Conservation (phyloP, 1,140 invertebrate genomes). For the Drosophila watanabei region DNA sequence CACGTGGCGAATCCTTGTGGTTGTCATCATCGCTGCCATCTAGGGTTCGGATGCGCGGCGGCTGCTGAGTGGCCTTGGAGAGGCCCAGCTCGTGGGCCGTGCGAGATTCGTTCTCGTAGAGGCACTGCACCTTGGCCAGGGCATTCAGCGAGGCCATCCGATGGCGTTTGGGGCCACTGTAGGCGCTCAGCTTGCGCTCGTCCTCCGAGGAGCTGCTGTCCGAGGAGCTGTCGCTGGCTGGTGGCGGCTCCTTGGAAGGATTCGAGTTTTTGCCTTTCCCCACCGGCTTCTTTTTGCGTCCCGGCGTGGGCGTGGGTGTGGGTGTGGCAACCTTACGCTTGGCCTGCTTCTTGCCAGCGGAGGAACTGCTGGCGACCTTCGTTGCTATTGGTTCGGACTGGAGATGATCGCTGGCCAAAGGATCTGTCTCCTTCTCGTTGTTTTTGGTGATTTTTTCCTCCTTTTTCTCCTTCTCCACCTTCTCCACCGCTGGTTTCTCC, state of each 20-base stretch:
- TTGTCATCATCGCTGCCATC: constrained; percentile 79
- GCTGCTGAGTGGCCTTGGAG: constrained; percentile 78
- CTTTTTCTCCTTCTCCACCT: constrained; percentile 16
- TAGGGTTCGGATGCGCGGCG: constrained; percentile 74
- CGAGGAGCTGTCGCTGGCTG: constrained; percentile 40
- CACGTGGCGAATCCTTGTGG: constrained; percentile 53
- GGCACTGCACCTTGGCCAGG: constrained; percentile 95
- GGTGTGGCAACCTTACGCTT: constrained; percentile 54
- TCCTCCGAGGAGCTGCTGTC: constrained; percentile 76
- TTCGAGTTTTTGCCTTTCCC: constrained; percentile 13
- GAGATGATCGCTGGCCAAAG: background rate
- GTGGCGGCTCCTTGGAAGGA: constrained; percentile 10
- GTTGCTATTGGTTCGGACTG: constrained; percentile 25
- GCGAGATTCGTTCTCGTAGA: constrained; percentile 95
- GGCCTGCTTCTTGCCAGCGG: constrained; percentile 48
- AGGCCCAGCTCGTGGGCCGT: constrained; percentile 89
- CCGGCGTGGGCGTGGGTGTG: constrained; percentile 16
- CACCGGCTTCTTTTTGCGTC: constrained; percentile 39
- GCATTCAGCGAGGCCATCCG: constrained; percentile 95
- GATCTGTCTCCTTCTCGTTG: constrained; percentile 15
- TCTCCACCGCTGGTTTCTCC: background rate
- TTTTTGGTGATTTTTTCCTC: constrained; percentile 2
- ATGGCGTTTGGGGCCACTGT: constrained; percentile 90
- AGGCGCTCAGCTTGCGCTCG: constrained; percentile 71
- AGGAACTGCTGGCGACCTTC: background rate